Evolutionary conservation across 2,888 invertebrate species (phyloP).

Genomic region (Ophraella communa): DNA sequence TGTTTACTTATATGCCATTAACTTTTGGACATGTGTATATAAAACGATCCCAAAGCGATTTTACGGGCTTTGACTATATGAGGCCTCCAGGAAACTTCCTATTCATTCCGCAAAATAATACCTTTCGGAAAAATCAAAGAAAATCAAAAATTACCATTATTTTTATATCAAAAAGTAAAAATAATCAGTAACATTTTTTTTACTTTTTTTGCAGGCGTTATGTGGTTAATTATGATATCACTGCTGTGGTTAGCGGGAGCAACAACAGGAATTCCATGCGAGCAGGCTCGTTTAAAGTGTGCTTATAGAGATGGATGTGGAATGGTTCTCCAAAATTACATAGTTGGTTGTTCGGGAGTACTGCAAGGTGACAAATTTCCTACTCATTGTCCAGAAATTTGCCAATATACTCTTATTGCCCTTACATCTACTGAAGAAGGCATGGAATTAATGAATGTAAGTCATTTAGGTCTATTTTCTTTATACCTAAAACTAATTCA

Average conservation of each 20-base stretch:
- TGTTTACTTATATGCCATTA: too few relatives aligned
- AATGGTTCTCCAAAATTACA: conserved; percentile 77
- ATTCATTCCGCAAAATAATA: too few relatives aligned
- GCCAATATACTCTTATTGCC: conserved; percentile 79
- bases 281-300: conserved; percentile 75
- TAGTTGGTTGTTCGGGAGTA: conserved; percentile 74
- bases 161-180: not conserved
- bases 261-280: conserved; percentile 61
- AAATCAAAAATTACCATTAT: too few relatives aligned
- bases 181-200: not conserved
- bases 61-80: too few relatives aligned
- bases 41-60: too few relatives aligned
- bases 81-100: too few relatives aligned
- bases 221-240: conserved; percentile 58
- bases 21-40: too few relatives aligned
- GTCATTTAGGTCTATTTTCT: too few relatives aligned
- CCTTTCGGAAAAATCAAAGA: too few relatives aligned
- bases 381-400: conserved; percentile 71
- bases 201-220: conserved; percentile 49
- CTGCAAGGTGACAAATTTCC: conserved; percentile 63
- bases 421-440: conserved; percentile 82
- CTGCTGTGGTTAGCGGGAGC: conserved; percentile 53
- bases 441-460: conserved; percentile 77
- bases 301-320: conserved; percentile 79
- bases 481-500: too few relatives aligned